Base-by-base conservation (phyloP, 2,797 vertebrate genomes). In the Sebastes oblongus region DNA sequence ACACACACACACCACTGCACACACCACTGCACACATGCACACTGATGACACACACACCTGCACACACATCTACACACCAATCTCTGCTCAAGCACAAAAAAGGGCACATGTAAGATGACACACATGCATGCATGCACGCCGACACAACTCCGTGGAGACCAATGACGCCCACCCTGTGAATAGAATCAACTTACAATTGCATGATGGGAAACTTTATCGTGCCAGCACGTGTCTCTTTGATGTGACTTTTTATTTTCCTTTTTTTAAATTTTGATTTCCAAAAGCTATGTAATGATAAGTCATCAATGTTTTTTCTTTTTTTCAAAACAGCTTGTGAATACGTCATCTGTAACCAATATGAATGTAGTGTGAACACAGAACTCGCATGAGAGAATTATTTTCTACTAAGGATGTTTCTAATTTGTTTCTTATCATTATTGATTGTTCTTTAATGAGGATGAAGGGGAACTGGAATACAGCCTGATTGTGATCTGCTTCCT, bases 331-430 rank as follows among this genome's bases (percentile, higher is more conserved):
- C 94, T 94, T 95, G 94, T 94, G 91, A 94, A 90, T 92, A 94
- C 9, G 85, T 91, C 88, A 85, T 83, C 86, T 85, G 86, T 94
- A 92, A 91, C 80, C 81, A 91, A 92, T 88, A 89, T 88, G 92
- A 95, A 95, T 94, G 95, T 94, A 93, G 91, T 91, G 90, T 94
- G 89, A 92, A 93, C 85, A 94, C 94, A 87, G 85, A 92, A 91
- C 88, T 93, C 81, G 95, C 96, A 96, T 95, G 95, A 95, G 90
- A 94, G 91, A 91, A 92, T 95, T 95, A 91, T 96, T 96, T 96
- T 96, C 93, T 96, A 96, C 94, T 62, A 39, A 93, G 90, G 91
- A 95, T 93, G 94, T 96, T 96, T 96, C 89, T 96, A 93, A 94
- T 94, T 95, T 94, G 83, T 95, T 95, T 95, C 89, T 90, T 93